These are phyloP conservation scores for Pseudopipra pipra DNA, from an alignment of 2,113 vertebrate genomes.

Conservation along the genomic window DNA sequence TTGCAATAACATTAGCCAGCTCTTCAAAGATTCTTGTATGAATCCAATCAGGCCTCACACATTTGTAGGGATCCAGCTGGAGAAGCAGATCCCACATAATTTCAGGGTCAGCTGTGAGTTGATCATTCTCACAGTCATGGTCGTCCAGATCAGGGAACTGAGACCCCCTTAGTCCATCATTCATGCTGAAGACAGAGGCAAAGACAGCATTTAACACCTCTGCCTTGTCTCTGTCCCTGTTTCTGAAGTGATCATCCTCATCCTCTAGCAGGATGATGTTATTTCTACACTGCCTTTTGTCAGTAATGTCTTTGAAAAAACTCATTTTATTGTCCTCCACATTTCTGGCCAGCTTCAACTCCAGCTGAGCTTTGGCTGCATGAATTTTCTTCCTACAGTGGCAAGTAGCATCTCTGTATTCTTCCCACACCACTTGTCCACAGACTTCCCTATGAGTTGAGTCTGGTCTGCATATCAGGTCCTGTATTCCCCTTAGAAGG, in stretches of 20 bases:
- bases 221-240: background rate
- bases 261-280: background rate
- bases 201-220: background rate
- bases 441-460: too few species aligned
- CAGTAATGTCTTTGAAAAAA: background rate
- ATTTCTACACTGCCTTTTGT: background rate
- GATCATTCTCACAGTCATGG: background rate
- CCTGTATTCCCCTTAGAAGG: too few species aligned
- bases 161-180: background rate
- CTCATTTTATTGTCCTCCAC: background rate
- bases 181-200: background rate
- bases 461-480: too few species aligned
- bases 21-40: background rate
- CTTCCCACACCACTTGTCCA: background rate
- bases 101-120: background rate
- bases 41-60: background rate
- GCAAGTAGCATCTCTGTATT: background rate
- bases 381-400: background rate
- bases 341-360: background rate
- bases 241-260: background rate
- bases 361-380: fast-evolving
- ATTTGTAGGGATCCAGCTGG: background rate
- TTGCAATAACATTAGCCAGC: background rate
- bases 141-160: background rate
- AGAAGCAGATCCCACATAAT: background rate